Evolutionary conservation across 2,888 invertebrate genomes (phyloP).

Genomic region (Caenorhabditis doughertyi): DNA sequence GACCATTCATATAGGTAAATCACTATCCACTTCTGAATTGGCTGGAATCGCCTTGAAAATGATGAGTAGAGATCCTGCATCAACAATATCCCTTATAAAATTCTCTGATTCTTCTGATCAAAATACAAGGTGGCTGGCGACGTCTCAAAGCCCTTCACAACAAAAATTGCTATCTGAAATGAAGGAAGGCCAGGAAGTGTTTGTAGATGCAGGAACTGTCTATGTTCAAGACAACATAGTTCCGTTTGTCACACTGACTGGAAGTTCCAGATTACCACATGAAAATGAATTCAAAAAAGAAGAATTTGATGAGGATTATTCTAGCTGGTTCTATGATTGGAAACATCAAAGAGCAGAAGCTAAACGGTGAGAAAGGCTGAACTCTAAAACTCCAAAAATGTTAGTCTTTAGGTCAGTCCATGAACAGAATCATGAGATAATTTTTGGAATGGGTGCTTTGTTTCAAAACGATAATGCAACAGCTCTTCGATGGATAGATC

Average conservation of each 20-base stretch:
- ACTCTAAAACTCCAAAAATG: background rate
- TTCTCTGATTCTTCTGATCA: slow-evolving; percentile 44
- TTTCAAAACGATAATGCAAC: slow-evolving; percentile 65
- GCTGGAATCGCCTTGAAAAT: slow-evolving; percentile 80
- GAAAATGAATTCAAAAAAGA: slow-evolving; percentile 73
- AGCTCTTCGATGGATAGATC: slow-evolving; percentile 64
- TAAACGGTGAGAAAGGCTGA: slow-evolving; percentile 11
- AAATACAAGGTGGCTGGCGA: slow-evolving; percentile 76
- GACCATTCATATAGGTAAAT: slow-evolving; percentile 52
- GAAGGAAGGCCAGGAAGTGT: slow-evolving; percentile 62
- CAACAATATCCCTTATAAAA: slow-evolving; percentile 72
- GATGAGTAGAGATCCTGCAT: slow-evolving; percentile 81
- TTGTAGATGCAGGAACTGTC: slow-evolving; percentile 79
- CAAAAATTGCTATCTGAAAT: slow-evolving; percentile 68
- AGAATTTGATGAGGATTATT: slow-evolving; percentile 65
- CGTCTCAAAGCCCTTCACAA: slow-evolving; percentile 79
- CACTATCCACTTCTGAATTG: slow-evolving; percentile 72
- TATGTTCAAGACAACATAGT: slow-evolving; percentile 75
- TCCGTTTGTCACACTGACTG: slow-evolving; percentile 73
- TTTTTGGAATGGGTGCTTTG: slow-evolving; percentile 72
- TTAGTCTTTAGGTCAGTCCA: slow-evolving; percentile 73
- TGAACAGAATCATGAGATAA: slow-evolving; percentile 77
- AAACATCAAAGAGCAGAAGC: slow-evolving; percentile 47
- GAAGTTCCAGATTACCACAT: slow-evolving; percentile 39
- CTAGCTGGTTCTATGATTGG: slow-evolving; percentile 73